A percentile compares a stretch with the other conserved stretches of the same genome.
phyloP scores from a whole-genome alignment of 64 coral and sea anemone genomes.

The Pachyseris speciosa region DNA sequence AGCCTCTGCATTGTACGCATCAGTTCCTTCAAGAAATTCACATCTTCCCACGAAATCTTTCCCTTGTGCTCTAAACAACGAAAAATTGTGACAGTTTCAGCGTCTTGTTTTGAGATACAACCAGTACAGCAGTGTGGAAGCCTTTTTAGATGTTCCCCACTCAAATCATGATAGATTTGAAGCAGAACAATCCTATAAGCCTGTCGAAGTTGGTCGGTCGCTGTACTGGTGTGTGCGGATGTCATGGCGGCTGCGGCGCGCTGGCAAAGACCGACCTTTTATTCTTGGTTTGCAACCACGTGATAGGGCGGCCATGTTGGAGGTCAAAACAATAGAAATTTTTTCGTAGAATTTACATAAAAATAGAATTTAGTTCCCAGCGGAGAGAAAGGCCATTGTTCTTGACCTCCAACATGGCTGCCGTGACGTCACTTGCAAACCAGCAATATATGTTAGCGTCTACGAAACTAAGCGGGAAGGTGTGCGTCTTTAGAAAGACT shows the following conservation, averaged over 20 bases:
- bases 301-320: too few species aligned
- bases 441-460: too few species aligned
- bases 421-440: too few species aligned
- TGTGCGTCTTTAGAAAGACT: too few species aligned
- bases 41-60: conserved; percentile 13
- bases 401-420: too few species aligned
- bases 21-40: neutral
- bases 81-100: neutral
- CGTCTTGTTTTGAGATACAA: neutral
- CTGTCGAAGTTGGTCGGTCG: neutral
- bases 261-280: neutral
- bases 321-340: too few species aligned
- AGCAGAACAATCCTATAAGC: neutral
- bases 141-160: neutral
- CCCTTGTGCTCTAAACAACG: neutral
- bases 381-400: too few species aligned
- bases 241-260: neutral
- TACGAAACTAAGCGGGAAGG: too few species aligned
- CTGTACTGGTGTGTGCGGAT: neutral
- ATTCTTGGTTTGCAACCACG: too few species aligned
- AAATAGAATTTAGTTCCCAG: too few species aligned
- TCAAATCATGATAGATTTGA: neutral
- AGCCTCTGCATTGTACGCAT: neutral
- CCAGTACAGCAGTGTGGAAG: neutral
- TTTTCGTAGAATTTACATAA: too few species aligned